phyloP scores from a whole-genome alignment of 1,140 invertebrate genomes.

The Formica selysi region DNA sequence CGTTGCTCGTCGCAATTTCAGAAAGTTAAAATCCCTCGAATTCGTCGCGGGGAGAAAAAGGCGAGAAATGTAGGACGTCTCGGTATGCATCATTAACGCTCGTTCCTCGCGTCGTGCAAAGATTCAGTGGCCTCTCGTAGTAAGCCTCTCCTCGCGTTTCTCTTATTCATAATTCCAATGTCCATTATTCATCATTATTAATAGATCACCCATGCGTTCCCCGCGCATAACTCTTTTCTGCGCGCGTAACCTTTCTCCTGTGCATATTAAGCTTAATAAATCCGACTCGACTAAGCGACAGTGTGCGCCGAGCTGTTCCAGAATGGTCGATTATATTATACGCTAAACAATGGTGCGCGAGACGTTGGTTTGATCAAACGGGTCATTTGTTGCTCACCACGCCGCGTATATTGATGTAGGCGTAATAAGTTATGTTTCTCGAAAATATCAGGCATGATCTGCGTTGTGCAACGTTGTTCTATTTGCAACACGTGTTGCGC shows the following conservation, averaged over 20 bases:
- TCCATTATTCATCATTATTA: slow-evolving; percentile 65
- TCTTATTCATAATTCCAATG: slow-evolving; percentile 46
- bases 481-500: slow-evolving; percentile 53
- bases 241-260: slow-evolving; percentile 58
- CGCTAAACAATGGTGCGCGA: slow-evolving; percentile 59
- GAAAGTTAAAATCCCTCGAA: too few species aligned
- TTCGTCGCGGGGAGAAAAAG: neutral
- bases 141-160: slow-evolving; percentile 10
- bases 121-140: slow-evolving; percentile 22
- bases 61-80: neutral
- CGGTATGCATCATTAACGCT: neutral
- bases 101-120: neutral
- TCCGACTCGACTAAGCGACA: slow-evolving; percentile 32
- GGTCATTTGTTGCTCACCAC: slow-evolving; percentile 53
- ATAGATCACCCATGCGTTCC: slow-evolving; percentile 50
- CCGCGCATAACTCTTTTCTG: slow-evolving; percentile 12
- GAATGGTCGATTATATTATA: slow-evolving; percentile 29
- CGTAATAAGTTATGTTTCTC: slow-evolving; percentile 66
- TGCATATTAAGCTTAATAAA: slow-evolving; percentile 63
- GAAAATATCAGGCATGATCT: slow-evolving; percentile 67
- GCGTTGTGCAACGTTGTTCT: slow-evolving; percentile 56
- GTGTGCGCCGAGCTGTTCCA: slow-evolving; percentile 21
- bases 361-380: slow-evolving; percentile 49
- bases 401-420: slow-evolving; percentile 42
- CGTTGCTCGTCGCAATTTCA: too few species aligned